A percentile compares a stretch with the other conserved stretches of the same genome.
Conservation (phyloP, 2,888 invertebrate genomes). For the Dioctria linearis region DNA sequence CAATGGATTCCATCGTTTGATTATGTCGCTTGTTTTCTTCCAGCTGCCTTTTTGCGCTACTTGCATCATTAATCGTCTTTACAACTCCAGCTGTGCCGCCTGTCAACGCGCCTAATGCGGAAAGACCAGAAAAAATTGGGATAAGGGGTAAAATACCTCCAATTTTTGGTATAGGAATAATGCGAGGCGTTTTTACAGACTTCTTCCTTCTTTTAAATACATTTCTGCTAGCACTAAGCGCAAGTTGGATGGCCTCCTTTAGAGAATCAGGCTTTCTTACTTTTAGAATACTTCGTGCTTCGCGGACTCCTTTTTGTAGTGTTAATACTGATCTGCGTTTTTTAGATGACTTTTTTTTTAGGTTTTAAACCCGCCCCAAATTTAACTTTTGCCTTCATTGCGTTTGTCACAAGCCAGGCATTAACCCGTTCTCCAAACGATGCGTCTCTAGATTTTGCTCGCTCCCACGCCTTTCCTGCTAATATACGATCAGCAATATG, state of each 20-base stretch:
- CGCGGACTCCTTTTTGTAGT: slow-evolving; percentile 34
- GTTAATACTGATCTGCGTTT: too few species aligned
- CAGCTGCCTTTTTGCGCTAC: slow-evolving; percentile 34
- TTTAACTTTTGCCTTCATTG: too few species aligned
- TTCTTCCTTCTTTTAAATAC: not conserved
- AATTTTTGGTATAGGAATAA: not conserved
- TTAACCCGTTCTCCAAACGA: too few species aligned
- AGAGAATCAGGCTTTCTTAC: slow-evolving; percentile 56
- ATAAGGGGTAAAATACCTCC: slow-evolving; percentile 62
- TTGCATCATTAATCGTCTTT: too few species aligned
- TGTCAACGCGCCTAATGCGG: not conserved
- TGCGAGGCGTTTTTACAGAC: not conserved
- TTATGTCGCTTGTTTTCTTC: not conserved
- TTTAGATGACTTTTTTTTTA: not conserved
- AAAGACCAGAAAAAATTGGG: slow-evolving; percentile 45
- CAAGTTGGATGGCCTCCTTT: slow-evolving; percentile 57
- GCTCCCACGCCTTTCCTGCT: too few species aligned
- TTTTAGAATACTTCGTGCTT: not conserved
- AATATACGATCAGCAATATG: too few species aligned
- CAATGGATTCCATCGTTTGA: too few species aligned
- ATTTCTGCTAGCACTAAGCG: not conserved
- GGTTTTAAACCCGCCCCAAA: not conserved
- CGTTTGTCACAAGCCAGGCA: too few species aligned
- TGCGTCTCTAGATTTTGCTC: too few species aligned
- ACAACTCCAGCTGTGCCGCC: not conserved